Evolutionary conservation across 2,113 vertebrate genomes (phyloP).

Genomic region (Dipodomys ordii): DNA sequence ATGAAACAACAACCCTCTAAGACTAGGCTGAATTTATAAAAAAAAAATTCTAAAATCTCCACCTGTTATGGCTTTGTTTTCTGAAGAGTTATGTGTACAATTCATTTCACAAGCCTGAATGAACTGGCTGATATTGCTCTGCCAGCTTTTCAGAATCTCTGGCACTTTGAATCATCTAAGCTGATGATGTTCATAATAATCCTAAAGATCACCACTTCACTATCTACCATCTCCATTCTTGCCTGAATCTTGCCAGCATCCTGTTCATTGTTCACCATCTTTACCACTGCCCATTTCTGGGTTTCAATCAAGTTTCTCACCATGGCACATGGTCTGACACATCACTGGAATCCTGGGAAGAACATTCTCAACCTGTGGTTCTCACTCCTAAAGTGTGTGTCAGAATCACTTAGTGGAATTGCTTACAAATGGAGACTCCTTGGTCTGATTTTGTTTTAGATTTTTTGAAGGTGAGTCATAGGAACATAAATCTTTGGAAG

Average conservation of each 20-base stretch:
- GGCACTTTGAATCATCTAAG: not conserved
- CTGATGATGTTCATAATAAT: not conserved
- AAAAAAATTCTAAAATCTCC: constrained; percentile 9
- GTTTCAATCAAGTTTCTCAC: not conserved
- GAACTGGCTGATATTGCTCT: not conserved
- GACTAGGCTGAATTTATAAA: not conserved
- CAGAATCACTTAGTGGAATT: not conserved
- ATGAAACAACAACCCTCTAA: not conserved
- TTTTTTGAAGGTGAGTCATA: not conserved
- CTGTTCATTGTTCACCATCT: not conserved
- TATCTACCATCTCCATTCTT: not conserved
- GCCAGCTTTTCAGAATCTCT: not conserved
- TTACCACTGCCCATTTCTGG: not conserved
- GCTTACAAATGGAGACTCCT: not conserved
- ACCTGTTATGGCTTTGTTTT: constrained; percentile 13
- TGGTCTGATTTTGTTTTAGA: constrained; percentile 22
- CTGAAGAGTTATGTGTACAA: not conserved
- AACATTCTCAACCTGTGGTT: not conserved
- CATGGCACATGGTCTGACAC: not conserved
- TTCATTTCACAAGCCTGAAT: not conserved
- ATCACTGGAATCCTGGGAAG: constrained; percentile 4
- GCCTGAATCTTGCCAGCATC: not conserved
- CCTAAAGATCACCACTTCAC: not conserved
- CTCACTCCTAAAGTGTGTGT: not conserved
- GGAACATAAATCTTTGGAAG: constrained; percentile 17